Percentiles rank a stretch among this genome's conserved stretches.
Conservation (phyloP, 2,113 vertebrate genomes). For the Trogon melanurus region DNA sequence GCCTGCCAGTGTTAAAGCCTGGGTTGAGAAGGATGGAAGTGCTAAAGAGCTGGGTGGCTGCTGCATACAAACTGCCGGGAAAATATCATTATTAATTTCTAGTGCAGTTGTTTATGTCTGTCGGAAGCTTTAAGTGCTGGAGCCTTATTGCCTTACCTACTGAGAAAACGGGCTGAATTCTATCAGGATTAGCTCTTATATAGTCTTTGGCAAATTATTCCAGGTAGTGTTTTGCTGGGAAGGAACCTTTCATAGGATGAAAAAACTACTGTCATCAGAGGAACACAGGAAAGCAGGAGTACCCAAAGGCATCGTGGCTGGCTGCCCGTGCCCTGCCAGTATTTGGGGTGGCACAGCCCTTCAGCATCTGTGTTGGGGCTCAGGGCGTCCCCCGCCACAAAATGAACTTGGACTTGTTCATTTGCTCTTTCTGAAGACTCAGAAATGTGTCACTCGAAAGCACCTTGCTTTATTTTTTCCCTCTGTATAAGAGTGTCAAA, state of each 20-base stretch:
- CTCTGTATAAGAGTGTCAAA: neutral
- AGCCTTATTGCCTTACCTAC: neutral
- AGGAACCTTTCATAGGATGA: neutral
- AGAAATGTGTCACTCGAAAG: fast-evolving
- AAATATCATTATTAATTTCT: neutral
- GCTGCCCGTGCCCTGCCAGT: fast-evolving
- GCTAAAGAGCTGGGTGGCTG: neutral
- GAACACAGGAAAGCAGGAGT: too few species aligned
- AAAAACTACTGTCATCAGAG: neutral
- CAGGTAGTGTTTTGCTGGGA: neutral
- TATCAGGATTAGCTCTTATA: neutral
- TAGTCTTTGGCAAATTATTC: neutral
- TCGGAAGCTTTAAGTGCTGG: neutral
- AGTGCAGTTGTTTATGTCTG: neutral
- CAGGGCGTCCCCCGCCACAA: neutral
- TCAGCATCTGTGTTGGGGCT: neutral
- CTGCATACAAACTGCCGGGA: neutral
- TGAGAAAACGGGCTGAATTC: neutral
- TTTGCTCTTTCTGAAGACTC: neutral
- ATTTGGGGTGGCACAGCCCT: neutral
- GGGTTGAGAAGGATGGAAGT: neutral
- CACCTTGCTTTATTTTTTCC: neutral
- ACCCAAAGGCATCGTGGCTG: fast-evolving
- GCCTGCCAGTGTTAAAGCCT: neutral
- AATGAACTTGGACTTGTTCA: fast-evolving